Conservation (phyloP, 2,888 invertebrate species). For the Diarsia mendica region DNA sequence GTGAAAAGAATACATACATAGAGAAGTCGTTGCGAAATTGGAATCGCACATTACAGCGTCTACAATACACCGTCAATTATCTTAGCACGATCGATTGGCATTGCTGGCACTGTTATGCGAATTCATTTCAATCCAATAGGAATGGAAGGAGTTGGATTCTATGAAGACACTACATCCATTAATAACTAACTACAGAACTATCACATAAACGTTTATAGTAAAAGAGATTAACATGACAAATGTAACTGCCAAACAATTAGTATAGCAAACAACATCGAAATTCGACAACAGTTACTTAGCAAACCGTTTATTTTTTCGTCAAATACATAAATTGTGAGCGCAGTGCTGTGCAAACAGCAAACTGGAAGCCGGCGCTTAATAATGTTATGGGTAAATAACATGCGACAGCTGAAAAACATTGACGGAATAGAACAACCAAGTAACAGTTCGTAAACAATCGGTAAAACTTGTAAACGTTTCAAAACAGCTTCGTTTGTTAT, state of each 20-base stretch:
- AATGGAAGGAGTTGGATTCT: slow-evolving; percentile 10
- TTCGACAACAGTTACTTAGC: slow-evolving; percentile 47
- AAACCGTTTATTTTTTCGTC: slow-evolving; percentile 53
- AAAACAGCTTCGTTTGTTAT: slow-evolving; percentile 43
- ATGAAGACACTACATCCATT: slow-evolving; percentile 6
- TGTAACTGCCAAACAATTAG: slow-evolving; percentile 42
- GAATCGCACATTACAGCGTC: slow-evolving; percentile 10
- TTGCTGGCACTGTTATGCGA: slow-evolving; percentile 17
- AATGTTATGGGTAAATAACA: slow-evolving; percentile 56
- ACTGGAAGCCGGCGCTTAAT: slow-evolving; percentile 34
- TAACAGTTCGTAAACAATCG: slow-evolving; percentile 66
- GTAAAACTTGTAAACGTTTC: slow-evolving; percentile 65
- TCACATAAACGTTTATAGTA: slow-evolving; percentile 26
- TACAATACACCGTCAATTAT: slow-evolving; percentile 20
- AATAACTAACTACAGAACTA: slow-evolving; percentile 12
- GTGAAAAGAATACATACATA: slow-evolving; percentile 44
- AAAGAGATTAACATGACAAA: slow-evolving; percentile 41
- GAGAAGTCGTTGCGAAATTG: slow-evolving; percentile 16
- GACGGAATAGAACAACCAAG: slow-evolving; percentile 54
- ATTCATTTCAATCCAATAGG: slow-evolving; percentile 20
- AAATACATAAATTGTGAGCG: slow-evolving; percentile 55
- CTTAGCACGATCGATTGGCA: slow-evolving; percentile 15
- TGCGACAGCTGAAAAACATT: slow-evolving; percentile 63
- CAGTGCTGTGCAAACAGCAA: slow-evolving; percentile 43
- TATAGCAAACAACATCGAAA: slow-evolving; percentile 41